These are phyloP conservation scores for Enteromius unitaeniatus DNA, from an alignment of 2,797 vertebrate species.

Conservation along the genomic window DNA sequence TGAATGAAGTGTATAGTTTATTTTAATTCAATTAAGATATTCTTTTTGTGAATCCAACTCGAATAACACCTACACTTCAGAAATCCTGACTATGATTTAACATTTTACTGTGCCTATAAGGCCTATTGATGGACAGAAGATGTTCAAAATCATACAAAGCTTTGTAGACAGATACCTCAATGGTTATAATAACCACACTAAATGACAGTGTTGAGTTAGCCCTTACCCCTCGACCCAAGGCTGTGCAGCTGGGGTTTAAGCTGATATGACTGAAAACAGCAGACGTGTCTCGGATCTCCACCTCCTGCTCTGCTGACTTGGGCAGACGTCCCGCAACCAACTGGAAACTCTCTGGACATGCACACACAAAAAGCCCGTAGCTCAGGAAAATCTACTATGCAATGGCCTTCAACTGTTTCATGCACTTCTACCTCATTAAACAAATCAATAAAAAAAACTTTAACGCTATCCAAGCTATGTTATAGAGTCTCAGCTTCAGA, in stretches of 20 bases:
- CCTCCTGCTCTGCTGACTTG: conserved; percentile 78
- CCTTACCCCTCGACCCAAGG: conserved; percentile 85
- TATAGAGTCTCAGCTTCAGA: too few relatives aligned
- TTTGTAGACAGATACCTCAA: too few relatives aligned
- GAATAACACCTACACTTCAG: too few relatives aligned
- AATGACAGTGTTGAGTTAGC: background rate
- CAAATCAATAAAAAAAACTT: background rate
- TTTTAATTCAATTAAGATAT: too few relatives aligned
- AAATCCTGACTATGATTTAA: background rate
- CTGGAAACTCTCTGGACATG: conserved; percentile 81
- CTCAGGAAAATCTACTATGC: background rate
- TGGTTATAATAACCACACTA: background rate
- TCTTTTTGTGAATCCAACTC: background rate
- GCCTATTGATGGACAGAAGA: background rate
- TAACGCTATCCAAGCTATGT: background rate
- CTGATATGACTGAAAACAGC: conserved; percentile 79
- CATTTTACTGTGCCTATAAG: too few relatives aligned
- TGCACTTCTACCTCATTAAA: background rate
- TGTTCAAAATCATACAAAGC: background rate
- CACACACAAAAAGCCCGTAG: conserved; percentile 5
- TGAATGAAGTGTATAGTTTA: background rate
- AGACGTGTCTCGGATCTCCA: conserved; percentile 79
- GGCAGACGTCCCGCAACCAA: conserved; percentile 85
- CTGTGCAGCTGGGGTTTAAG: conserved; percentile 75
- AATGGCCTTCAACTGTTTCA: background rate